Base-by-base conservation (phyloP, 2,113 vertebrate genomes). In the Pyrgilauda ruficollis region DNA sequence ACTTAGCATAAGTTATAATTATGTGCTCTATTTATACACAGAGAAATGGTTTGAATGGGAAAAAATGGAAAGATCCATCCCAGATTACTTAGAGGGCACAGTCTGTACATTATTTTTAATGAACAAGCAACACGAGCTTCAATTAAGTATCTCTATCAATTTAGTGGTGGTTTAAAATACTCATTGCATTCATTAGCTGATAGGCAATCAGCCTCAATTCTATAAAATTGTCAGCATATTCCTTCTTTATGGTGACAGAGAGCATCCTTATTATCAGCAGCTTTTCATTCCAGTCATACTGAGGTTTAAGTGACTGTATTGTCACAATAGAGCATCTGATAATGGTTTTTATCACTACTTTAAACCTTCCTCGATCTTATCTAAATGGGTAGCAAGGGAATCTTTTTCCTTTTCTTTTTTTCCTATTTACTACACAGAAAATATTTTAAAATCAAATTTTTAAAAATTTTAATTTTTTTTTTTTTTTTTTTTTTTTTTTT, bases 121-220 rank as follows among this genome's bases (percentile, higher is more conserved):
- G 31, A 95, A 31, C 49, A 89, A 94, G 80, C 43, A 95, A 90
- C 66, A 92, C 69, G 61, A 67, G 21, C 22, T 92, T 81, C 86
- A 78, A 81, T 53, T 97, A 85, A 87, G 56, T 84, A 81, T 67
- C 47, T 55, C n/a, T 93, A 84, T 93, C 78, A 89, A 97, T 73
- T 41, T 84, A 85, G 63, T 50, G 17, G 49, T 95, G 61, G 55
- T 93, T 85, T 82, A 47, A 97, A 96, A 93, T 79, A 83, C 31
- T 17, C 41, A 46, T 44, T 82, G 73, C 44, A 61, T 68, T 95
- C 91, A 89, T 93, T 88, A 96, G 55, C 66, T 90, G 89, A 90
- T 41, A 86, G 47, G 58, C 19, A 15, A 84, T 47, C 72, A 70
- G 75, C 37, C 64, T 97, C 61, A 84, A 75, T 87, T 88, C 23